These are phyloP conservation scores for Villa cingulata DNA, from an alignment of 2,888 invertebrate genomes.

Conservation along the genomic window DNA sequence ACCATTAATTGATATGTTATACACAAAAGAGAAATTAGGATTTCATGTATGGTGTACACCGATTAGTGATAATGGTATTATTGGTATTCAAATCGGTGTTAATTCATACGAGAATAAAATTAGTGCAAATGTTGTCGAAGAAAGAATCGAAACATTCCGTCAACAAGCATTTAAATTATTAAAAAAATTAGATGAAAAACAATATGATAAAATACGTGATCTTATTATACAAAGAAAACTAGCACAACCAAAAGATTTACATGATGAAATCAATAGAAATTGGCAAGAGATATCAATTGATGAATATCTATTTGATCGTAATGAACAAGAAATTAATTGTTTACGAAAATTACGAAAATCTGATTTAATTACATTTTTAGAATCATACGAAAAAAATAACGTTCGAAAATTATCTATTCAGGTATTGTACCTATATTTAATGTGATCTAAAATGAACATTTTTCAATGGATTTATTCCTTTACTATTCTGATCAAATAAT, in stretches of 20 bases:
- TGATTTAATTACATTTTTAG: slow-evolving; percentile 10
- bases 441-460: no score
- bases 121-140: slow-evolving; percentile 39
- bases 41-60: slow-evolving; percentile 58
- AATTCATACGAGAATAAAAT: slow-evolving; percentile 55
- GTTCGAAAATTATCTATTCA: slow-evolving; percentile 14
- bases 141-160: slow-evolving; percentile 52
- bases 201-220: slow-evolving; percentile 43
- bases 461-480: no score
- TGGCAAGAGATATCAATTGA: slow-evolving; percentile 57
- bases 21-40: slow-evolving; percentile 73
- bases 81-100: slow-evolving; percentile 59
- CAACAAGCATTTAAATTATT: slow-evolving; percentile 42
- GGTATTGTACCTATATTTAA: background rate
- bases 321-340: slow-evolving; percentile 43
- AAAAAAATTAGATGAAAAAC: slow-evolving; percentile 40
- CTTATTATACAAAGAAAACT: background rate
- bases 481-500: no score
- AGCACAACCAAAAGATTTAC: background rate
- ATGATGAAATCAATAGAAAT: slow-evolving; percentile 54
- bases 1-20: slow-evolving; percentile 62
- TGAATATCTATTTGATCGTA: slow-evolving; percentile 58
- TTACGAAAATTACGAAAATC: background rate
- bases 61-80: slow-evolving; percentile 54
- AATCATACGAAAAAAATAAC: background rate